phyloP scores from a whole-genome alignment of 2,797 vertebrate genomes.

The Myoxocephalus aenaeus region DNA sequence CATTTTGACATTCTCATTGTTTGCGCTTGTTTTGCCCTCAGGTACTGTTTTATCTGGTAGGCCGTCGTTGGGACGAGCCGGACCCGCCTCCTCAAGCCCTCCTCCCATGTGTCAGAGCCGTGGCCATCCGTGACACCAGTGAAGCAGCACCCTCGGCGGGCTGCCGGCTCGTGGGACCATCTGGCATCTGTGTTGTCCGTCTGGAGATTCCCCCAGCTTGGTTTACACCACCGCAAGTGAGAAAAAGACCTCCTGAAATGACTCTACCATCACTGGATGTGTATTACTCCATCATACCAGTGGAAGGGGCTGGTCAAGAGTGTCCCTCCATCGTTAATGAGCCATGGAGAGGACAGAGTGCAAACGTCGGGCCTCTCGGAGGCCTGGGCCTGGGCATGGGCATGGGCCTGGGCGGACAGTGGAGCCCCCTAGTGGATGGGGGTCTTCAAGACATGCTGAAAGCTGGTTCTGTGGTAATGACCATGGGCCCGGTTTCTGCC shows the following conservation, averaged over 20 bases:
- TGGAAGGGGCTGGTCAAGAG: slow-evolving; percentile 80
- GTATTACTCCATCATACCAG: slow-evolving; percentile 88
- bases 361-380: slow-evolving; percentile 66
- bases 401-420: slow-evolving; percentile 64
- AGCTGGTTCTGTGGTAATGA: slow-evolving; percentile 89
- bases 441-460: slow-evolving; percentile 85
- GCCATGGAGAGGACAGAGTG: slow-evolving; percentile 81
- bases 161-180: slow-evolving; percentile 88
- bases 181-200: slow-evolving; percentile 93
- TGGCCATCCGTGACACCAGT: slow-evolving; percentile 87
- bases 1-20: background rate
- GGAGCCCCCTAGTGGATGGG: slow-evolving; percentile 80
- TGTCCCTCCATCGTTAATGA: slow-evolving; percentile 85
- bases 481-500: slow-evolving; percentile 82
- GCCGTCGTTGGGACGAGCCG: slow-evolving; percentile 89
- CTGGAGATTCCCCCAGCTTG: slow-evolving; percentile 90
- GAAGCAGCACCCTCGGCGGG: slow-evolving; percentile 86
- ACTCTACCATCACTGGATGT: slow-evolving; percentile 89
- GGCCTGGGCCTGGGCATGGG: slow-evolving; percentile 66
- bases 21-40: slow-evolving; percentile 58
- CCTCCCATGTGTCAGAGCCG: slow-evolving; percentile 90
- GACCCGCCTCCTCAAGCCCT: slow-evolving; percentile 71
- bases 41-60: slow-evolving; percentile 91
- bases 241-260: slow-evolving; percentile 78
- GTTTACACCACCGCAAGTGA: slow-evolving; percentile 87